Conservation (phyloP, 2,113 vertebrate genomes). For the Callipepla squamata region DNA sequence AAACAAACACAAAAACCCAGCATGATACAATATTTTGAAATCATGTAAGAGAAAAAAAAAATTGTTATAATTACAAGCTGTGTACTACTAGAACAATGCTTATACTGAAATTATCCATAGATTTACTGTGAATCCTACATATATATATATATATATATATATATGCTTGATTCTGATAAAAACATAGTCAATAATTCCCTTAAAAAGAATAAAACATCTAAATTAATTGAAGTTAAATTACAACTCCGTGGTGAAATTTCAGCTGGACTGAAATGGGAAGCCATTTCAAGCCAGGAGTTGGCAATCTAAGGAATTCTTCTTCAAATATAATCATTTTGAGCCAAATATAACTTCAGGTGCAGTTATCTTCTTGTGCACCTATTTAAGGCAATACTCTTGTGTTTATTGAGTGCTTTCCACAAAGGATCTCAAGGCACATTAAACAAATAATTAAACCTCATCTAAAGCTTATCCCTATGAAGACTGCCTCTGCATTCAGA, state of each 20-base stretch:
- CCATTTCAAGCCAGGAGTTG: neutral
- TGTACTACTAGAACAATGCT: constrained; percentile 12
- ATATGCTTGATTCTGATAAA: constrained; percentile 43
- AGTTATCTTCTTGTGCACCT: neutral
- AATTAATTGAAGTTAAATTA: constrained; percentile 59
- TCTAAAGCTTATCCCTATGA: neutral
- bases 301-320: neutral
- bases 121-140: constrained; percentile 14
- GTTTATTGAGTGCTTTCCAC: neutral
- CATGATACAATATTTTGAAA: constrained; percentile 13
- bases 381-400: neutral
- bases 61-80: constrained; percentile 36
- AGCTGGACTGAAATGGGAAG: neutral
- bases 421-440: neutral
- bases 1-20: neutral
- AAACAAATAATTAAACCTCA: constrained; percentile 21
- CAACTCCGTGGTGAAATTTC: neutral
- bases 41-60: neutral
- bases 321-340: neutral
- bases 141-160: constrained; percentile 17
- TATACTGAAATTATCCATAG: constrained; percentile 45
- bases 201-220: constrained; percentile 23
- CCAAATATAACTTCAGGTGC: neutral
- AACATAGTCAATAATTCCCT: constrained; percentile 41
- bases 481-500: neutral